Base-by-base conservation (phyloP, 2,113 vertebrate species). In the Octodon degus region DNA sequence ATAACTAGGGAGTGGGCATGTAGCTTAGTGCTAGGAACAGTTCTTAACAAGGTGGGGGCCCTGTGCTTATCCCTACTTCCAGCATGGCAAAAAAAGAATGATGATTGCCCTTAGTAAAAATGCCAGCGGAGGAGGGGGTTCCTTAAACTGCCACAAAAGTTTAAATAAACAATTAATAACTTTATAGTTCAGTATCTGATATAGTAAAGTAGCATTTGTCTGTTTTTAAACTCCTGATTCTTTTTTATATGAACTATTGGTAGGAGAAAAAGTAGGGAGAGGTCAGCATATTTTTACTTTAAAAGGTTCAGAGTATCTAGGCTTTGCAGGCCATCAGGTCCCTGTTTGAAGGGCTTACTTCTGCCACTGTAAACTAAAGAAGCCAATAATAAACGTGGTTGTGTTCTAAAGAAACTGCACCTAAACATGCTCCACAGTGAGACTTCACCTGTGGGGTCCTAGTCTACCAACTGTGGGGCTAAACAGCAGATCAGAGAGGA, bases 131-230 rank as follows among this genome's bases (percentile, higher is more conserved):
- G 82, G 13, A 2, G 30, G 90, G 84, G n/a, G 86, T 6, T n/a
- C 22, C 43, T 87, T 77, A 90, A 32, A 16, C 37, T 92, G 47
- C 32, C 58, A 90, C 25, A 83, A 77, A 67, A 86, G 27, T 76
- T 82, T 50, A 92, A 19, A 68, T 25, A 32, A 65, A 11, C 19
- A 92, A 88, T 55, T 58, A 93, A 94, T 91, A 90, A 93, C 10
- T 95, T 65, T 17, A 89, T 5, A 34, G 47, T 53, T 79, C 32
- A 32, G 91, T 65, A 93, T 92, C 47, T 50, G n/a, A 94, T 53
- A 93, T 77, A 81, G 81, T 27, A 85, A 89, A 90, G 32, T 40
- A 90, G 11, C n/a, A 82, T 79, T 91, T 83, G 13, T 76, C 92
- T 88, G 40, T 84, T 91, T 93, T 67, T 30, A 60, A 60, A 62